Conservation (phyloP, 1,140 invertebrate species). For the Heliconius eleuchia region DNA sequence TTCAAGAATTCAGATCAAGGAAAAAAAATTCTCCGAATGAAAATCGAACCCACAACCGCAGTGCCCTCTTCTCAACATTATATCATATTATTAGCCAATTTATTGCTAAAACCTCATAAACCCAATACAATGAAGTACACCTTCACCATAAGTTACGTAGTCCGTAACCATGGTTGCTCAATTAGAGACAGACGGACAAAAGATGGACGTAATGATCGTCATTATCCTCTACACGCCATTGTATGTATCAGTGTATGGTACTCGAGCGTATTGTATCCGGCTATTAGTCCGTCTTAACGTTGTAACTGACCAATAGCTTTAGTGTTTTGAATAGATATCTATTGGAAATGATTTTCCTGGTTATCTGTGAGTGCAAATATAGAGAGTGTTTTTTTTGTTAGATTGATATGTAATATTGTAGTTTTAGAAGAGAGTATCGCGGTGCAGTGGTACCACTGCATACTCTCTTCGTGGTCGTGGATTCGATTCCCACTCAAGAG, state of each 20-base stretch:
- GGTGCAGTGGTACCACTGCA: too few relatives aligned
- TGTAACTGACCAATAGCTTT: slow-evolving; percentile 17
- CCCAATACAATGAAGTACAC: slow-evolving; percentile 29
- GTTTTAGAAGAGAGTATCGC: too few relatives aligned
- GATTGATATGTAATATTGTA: too few relatives aligned
- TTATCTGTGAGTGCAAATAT: background rate
- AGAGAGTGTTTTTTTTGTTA: too few relatives aligned
- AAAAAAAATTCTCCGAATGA: too few relatives aligned
- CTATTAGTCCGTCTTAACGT: slow-evolving; percentile 20
- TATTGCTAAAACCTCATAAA: slow-evolving; percentile 5
- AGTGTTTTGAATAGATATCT: background rate
- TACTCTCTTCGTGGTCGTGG: too few relatives aligned
- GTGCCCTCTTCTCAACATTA: too few relatives aligned
- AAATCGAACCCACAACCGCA: too few relatives aligned
- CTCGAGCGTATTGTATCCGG: slow-evolving; percentile 26
- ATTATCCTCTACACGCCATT: slow-evolving; percentile 53
- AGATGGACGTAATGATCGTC: slow-evolving; percentile 59
- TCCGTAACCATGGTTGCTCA: slow-evolving; percentile 54
- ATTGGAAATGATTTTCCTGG: background rate
- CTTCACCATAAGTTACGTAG: slow-evolving; percentile 9
- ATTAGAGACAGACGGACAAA: slow-evolving; percentile 58
- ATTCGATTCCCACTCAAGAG: too few relatives aligned
- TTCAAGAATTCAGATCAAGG: too few relatives aligned
- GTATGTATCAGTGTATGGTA: slow-evolving; percentile 33
- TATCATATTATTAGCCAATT: background rate